phyloP scores from a whole-genome alignment of 2,113 vertebrate species.

The Phaetusa simplex region DNA sequence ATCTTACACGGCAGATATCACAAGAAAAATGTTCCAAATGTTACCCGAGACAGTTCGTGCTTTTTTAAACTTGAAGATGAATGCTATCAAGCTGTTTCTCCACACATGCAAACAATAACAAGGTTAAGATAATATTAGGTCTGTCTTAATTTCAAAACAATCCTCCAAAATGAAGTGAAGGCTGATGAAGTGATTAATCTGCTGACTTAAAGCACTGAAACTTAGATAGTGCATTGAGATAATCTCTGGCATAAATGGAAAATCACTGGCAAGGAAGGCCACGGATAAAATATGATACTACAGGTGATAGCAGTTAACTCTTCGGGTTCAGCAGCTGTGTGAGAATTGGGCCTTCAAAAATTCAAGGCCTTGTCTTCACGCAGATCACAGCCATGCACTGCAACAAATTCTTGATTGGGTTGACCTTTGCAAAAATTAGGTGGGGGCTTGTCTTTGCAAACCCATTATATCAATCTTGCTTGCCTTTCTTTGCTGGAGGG shows the following conservation, averaged over 20 bases:
- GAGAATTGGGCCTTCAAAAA: neutral
- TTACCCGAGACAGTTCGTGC: neutral
- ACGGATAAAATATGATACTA: neutral
- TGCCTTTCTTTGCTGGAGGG: neutral
- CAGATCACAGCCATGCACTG: neutral
- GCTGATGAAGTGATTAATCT: slow-evolving; percentile 8
- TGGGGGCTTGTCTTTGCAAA: neutral
- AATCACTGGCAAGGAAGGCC: slow-evolving; percentile 5
- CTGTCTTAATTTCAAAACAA: slow-evolving; percentile 15
- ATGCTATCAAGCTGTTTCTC: neutral
- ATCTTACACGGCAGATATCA: neutral
- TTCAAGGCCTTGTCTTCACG: neutral
- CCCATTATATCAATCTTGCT: neutral
- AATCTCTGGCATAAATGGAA: slow-evolving; percentile 8
- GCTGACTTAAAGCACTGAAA: neutral
- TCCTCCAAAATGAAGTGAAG: slow-evolving; percentile 3
- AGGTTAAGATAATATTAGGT: slow-evolving; percentile 51
- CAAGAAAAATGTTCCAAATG: neutral
- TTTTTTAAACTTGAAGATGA: neutral
- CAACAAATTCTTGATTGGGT: neutral
- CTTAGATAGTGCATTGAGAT: neutral
- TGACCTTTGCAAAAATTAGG: neutral
- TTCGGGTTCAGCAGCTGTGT: neutral
- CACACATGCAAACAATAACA: neutral
- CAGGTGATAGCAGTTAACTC: neutral